Evolutionary conservation across 2,888 invertebrate genomes (phyloP).

Genomic region (Caradrina clavipalpis): DNA sequence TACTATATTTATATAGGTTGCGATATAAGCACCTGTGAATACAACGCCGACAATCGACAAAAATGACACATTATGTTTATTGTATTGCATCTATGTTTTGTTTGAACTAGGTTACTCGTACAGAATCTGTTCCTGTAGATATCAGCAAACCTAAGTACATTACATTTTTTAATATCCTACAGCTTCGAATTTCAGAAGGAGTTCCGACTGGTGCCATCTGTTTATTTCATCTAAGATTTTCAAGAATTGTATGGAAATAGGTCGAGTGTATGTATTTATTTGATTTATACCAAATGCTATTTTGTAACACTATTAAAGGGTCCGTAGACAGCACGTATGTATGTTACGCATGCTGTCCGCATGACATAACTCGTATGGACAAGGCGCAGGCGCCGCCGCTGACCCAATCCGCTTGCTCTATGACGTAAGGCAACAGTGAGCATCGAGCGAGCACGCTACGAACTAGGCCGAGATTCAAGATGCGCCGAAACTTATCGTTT

Average conservation of each 20-base stretch:
- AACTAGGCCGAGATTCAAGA: constrained; percentile 85
- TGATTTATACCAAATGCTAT: constrained; percentile 55
- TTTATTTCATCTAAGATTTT: constrained; percentile 27
- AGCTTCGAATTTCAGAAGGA: not conserved
- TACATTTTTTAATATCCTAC: not conserved
- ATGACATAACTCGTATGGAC: constrained; percentile 85
- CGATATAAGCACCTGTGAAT: constrained; percentile 74
- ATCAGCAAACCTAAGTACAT: constrained; percentile 11
- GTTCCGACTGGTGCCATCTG: constrained; percentile 2
- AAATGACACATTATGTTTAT: constrained; percentile 46
- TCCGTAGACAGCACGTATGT: constrained; percentile 73
- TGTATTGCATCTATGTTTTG: not conserved
- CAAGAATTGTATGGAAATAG: constrained; percentile 46
- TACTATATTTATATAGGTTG: constrained; percentile 83
- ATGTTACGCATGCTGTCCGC: constrained; percentile 71
- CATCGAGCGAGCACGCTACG: constrained; percentile 67
- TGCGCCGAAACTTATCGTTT: constrained; percentile 83
- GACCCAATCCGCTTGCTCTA: constrained; percentile 82
- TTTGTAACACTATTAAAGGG: constrained; percentile 64
- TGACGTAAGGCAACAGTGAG: constrained; percentile 77
- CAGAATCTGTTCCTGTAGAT: not conserved
- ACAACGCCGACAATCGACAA: constrained; percentile 45
- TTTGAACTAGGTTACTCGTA: not conserved
- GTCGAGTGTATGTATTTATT: constrained; percentile 33
- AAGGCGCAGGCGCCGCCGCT: constrained; percentile 75